Evolutionary conservation across 2,113 vertebrate species (phyloP), one percentile per base, ranked within the genome.

Genomic region (Hyla sarda): DNA sequence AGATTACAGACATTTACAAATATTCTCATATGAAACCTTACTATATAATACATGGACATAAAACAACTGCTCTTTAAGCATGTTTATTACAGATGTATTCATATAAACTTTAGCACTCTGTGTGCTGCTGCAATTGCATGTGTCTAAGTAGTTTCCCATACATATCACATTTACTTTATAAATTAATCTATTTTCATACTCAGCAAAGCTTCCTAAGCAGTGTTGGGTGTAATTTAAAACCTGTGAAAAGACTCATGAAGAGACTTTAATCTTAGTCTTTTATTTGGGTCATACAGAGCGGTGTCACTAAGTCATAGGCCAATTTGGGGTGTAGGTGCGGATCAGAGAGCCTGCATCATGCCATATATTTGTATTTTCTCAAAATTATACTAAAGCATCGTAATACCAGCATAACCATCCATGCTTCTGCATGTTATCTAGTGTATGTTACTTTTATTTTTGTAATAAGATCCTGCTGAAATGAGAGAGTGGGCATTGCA

Each of bases 161-260:
- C 73, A 76, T 76, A 76, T 76, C 73, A 76, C 45, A 76, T 76
- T 76, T 52, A 76, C 45, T 76, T 30, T 50, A 30, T 76, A 76
- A 76, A 76, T 76, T 13, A n/a, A 34, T 11, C 65, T 76, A 48
- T 76, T 52, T 74, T 76, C 30, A 11, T 76, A 52, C 73, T 41
- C 45, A 6, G 41, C 28, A 23, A 75, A 3, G 28, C 25, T 75
- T 75, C 45, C 14, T 48, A 28, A 28, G 73, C 45, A 75, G 41
- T 52, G 28, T 19, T 50, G 14, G 48, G 73, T 30, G 73, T 25
- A 76, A 50, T 52, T 30, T 52, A 1, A 76, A 75, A 50, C 45
- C 73, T 30, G 17, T 50, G 47, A 41, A 76, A 50, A 76, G n/a
- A 30, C 12, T 52, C n/a, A 52, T 12, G 17, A 69, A 34, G 30